These are phyloP conservation scores for Leucophora obtusa DNA, from an alignment of 2,888 invertebrate genomes.

Conservation along the genomic window DNA sequence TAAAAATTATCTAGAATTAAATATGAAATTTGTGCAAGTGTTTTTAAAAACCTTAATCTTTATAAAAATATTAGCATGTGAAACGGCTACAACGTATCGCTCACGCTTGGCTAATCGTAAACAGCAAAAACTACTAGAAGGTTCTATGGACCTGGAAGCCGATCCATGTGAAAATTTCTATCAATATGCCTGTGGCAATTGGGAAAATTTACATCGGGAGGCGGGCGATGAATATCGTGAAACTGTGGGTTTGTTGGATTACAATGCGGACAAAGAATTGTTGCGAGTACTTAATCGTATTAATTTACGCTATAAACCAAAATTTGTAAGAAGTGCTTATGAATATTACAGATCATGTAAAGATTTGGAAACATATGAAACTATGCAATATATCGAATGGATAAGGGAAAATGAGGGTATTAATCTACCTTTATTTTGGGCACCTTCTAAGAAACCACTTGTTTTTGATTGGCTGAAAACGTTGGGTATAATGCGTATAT, in stretches of 20 bases:
- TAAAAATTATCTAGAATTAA: too few relatives aligned
- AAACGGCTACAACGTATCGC: too few relatives aligned
- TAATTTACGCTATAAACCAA: too few relatives aligned
- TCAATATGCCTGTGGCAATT: conserved; percentile 64
- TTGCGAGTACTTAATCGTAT: too few relatives aligned
- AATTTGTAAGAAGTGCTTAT: too few relatives aligned
- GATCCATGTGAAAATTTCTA: conserved; percentile 65
- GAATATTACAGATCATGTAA: too few relatives aligned
- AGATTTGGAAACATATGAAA: too few relatives aligned
- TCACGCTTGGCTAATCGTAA: conserved; percentile 24
- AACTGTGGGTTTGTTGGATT: conserved; percentile 55
- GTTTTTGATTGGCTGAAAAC: conserved; percentile 64
- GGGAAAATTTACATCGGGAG: conserved; percentile 46
- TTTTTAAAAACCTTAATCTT: too few relatives aligned
- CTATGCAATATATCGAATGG: too few relatives aligned
- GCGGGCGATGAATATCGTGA: conserved; percentile 41
- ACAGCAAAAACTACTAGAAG: conserved; percentile 45
- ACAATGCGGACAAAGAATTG: conserved; percentile 57
- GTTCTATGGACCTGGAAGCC: conserved; percentile 51
- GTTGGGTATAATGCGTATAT: conserved; percentile 63
- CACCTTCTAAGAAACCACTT: not conserved
- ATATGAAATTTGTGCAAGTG: too few relatives aligned
- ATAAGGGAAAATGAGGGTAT: conserved; percentile 53
- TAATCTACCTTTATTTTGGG: conserved; percentile 56
- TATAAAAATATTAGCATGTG: too few relatives aligned